Evolutionary conservation across 2,113 vertebrate genomes (phyloP), one percentile per base, ranked within the genome.

Genomic region (Phycodurus eques): DNA sequence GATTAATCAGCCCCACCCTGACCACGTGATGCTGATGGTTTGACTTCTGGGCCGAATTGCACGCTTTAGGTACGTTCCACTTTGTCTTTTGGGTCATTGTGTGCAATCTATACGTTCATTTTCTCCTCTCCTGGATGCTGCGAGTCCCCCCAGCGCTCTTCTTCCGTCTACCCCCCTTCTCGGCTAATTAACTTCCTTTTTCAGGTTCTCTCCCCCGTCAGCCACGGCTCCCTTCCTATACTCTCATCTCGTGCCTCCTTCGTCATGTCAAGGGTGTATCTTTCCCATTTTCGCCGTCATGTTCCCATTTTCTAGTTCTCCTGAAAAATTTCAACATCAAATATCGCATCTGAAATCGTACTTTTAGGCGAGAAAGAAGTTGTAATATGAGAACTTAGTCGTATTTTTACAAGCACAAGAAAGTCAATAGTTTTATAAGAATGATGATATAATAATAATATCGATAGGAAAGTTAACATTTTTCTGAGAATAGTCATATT

Each of bases 171-270:
- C 80, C 76, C 67, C 67, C 83, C 39, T 68, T 80, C 83, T 83
- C 77, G 76, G 81, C 83, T 90, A 90, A 91, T 91, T 91, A 90
- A 86, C 88, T 88, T 88, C 82, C 82, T 76, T 87, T 86, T 89
- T 87, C 61, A 42, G 85, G 75, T 67, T 79, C 83, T 80, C 86
- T 88, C 84, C 78, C 80, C 70, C 86, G 80, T 89, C 83, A 87
- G 85, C 90, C 56, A 5, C 3, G n/a, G n/a, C 74, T 78, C 77
- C 66, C 74, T 81, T 79, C 77, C 70, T 79, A 76, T 78, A 83
- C 77, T 83, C 75, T 83, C 77, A 81, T 87, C 76, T 72, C 39
- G 57, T 68, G 77, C 71, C 79, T 84, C 81, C 80, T 64, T 79
- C 70, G 75, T 82, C 78, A 77, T 73, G 75, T 71, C 62, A 64